Evolutionary conservation across 1,140 invertebrate genomes (phyloP).

Genomic region (Drosophila murphyi): DNA sequence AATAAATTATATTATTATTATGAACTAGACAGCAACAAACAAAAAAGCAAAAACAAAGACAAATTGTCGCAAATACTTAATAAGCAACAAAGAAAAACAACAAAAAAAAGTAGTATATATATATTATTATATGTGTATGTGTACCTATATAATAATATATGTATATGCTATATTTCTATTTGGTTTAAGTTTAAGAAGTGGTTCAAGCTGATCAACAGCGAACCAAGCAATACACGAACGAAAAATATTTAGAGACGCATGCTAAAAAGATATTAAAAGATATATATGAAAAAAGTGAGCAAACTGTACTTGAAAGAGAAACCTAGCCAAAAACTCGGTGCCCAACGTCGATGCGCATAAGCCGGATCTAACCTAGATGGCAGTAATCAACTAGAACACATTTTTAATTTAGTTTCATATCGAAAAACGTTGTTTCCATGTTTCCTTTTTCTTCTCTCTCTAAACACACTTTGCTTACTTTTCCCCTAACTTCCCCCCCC

Average conservation of each 20-base stretch:
- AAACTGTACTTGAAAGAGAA: slow-evolving; percentile 3
- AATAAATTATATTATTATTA: slow-evolving; percentile 64
- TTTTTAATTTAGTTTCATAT: slow-evolving; percentile 76
- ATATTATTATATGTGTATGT: slow-evolving; percentile 32
- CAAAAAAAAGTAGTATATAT: slow-evolving; percentile 20
- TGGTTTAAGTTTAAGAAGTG: slow-evolving; percentile 37
- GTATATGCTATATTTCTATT: slow-evolving; percentile 10
- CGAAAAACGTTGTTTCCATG: slow-evolving; percentile 68
- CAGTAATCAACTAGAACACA: slow-evolving; percentile 20
- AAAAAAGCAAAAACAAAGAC: slow-evolving; percentile 33
- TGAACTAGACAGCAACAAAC: slow-evolving; percentile 55
- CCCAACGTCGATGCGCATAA: slow-evolving; percentile 18
- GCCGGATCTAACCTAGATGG: slow-evolving; percentile 21
- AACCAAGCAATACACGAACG: background rate
- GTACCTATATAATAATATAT: slow-evolving; percentile 31
- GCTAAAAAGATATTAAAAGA: background rate
- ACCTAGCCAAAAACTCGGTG: no score
- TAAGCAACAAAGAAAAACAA: slow-evolving; percentile 40
- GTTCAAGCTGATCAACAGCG: slow-evolving; percentile 14
- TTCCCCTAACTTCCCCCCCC: slow-evolving; percentile 12
- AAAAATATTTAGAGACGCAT: background rate
- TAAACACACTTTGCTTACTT: slow-evolving; percentile 41
- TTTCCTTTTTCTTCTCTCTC: slow-evolving; percentile 44
- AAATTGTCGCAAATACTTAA: slow-evolving; percentile 62
- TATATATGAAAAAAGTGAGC: background rate